A percentile compares a stretch with the other conserved stretches of the same genome.
phyloP scores from a whole-genome alignment of 2,797 vertebrate genomes.

The Tiaroga cobitis region DNA sequence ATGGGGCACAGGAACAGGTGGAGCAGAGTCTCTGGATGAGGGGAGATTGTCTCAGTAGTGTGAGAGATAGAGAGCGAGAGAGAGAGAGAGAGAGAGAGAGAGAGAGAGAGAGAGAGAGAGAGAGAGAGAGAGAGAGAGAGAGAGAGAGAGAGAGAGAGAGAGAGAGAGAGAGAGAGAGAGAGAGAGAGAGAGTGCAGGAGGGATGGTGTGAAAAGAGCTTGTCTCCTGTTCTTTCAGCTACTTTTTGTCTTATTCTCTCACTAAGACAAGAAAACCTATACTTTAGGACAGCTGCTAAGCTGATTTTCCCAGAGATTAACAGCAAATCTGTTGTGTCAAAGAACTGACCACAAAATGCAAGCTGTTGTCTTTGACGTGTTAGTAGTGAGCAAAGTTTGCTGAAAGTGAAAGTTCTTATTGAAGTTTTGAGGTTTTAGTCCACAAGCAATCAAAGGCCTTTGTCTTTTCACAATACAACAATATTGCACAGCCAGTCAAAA shows the following conservation, averaged over 20 bases:
- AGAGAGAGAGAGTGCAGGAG: constrained; percentile 19
- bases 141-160: constrained; percentile 47
- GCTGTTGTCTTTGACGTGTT: constrained; percentile 41
- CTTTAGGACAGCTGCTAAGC: constrained; percentile 64
- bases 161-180: constrained; percentile 50
- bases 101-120: constrained; percentile 6
- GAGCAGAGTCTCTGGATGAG: constrained; percentile 55
- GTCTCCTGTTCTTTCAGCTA: constrained; percentile 57
- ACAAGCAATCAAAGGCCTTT: constrained; percentile 23
- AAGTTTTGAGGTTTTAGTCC: constrained; percentile 28
- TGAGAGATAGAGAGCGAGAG: constrained; percentile 49
- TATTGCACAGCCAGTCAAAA: constrained; percentile 16
- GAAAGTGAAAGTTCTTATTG: constrained; percentile 45
- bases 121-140: constrained; percentile 34
- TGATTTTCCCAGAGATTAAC: constrained; percentile 57
- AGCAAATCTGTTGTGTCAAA: constrained; percentile 41
- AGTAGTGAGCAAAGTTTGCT: constrained; percentile 40
- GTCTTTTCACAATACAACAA: constrained; percentile 7
- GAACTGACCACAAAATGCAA: constrained; percentile 43
- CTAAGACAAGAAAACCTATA: constrained; percentile 58
- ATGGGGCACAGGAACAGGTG: constrained; percentile 57
- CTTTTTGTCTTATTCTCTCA: constrained; percentile 60
- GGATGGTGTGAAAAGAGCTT: constrained; percentile 53
- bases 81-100: constrained; percentile 2
- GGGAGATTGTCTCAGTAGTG: constrained; percentile 59